Base-by-base conservation (phyloP, 1,140 invertebrate species). In the Drosophila sulfurigaster region DNA sequence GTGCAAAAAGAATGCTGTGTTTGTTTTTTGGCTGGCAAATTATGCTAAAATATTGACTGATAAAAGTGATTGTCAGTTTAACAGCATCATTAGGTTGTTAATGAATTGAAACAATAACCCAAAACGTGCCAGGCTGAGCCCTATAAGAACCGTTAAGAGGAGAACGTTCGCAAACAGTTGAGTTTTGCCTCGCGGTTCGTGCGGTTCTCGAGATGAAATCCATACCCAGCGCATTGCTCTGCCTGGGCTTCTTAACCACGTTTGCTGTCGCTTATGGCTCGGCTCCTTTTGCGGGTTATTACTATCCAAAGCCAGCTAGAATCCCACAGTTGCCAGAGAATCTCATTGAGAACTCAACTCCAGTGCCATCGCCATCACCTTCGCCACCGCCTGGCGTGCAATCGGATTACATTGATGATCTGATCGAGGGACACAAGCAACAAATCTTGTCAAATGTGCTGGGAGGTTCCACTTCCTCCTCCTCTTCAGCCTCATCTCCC, bases 351-450 rank as follows among this genome's bases (percentile, higher is more conserved):
- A 70, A 45, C 58, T 13, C 35, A 28, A 13, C 3, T 8, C 48
- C 20, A 45, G 11, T 38, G 6, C 5, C 25, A 5, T 43, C 4
- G 41, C n/a, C 54, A 51, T 3, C 56, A n/a, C 52, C n/a, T 13
- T 65, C 30, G 25, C 70, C 54, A 25, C 77, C 81, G 20, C 72
- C 81, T 0, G 87, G 75, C n/a, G 79, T 79, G 7, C 91, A 92
- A 68, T 75, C 81, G 46, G 91, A 92, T 67, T 92, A 86, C 69
- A 92, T 92, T 54, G 91, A 92, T 62, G 91, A 92, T 77, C 78
- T 92, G 60, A 92, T 92, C 56, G 85, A 82, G 75, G 74, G 69
- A 28, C 91, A 92, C 10, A 92, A 92, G 72, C 82, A 92, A 66
- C 91, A 92, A 81, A 92, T 92, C 68, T 79, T 92, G 59, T 75